A percentile compares a stretch with the other conserved stretches of the same genome.
Conservation (phyloP, 1,140 invertebrate species). For the Hylaeus anthracinus region DNA sequence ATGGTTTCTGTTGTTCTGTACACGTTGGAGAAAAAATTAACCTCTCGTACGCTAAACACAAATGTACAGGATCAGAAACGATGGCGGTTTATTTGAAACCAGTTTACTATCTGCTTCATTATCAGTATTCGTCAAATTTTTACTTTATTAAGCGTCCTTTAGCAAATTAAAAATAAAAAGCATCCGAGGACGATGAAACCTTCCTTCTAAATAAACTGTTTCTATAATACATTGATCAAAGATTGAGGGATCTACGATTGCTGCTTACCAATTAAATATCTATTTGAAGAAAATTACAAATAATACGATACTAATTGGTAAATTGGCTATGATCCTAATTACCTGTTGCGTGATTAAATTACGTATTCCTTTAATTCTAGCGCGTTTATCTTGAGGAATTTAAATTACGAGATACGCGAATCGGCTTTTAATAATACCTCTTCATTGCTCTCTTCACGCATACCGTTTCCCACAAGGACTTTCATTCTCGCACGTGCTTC, state of each 20-base stretch:
- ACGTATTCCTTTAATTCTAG: not conserved
- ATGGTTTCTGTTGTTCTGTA: not conserved
- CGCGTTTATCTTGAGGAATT: not conserved
- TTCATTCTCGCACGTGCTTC: constrained; percentile 26
- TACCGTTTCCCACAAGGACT: constrained; percentile 28
- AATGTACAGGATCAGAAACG: no score
- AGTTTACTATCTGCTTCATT: not conserved
- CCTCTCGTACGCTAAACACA: not conserved
- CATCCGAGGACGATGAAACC: no score
- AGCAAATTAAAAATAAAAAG: no score
- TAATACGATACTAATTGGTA: not conserved
- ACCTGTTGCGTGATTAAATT: not conserved
- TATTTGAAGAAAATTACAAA: not conserved
- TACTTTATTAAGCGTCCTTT: no score
- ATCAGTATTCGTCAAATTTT: no score
- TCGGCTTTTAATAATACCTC: not conserved
- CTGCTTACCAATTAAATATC: no score
- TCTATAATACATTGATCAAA: no score
- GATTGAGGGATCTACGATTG: no score
- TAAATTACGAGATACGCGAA: not conserved
- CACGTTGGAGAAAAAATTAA: not conserved
- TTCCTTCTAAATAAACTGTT: no score
- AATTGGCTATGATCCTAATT: not conserved
- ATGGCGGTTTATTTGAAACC: constrained; percentile 17
- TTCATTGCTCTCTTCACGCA: not conserved